A percentile compares a stretch with the other conserved stretches of the same genome.
Evolutionary conservation across 2,888 invertebrate species (phyloP).

Genomic region (Eledona agricola): DNA sequence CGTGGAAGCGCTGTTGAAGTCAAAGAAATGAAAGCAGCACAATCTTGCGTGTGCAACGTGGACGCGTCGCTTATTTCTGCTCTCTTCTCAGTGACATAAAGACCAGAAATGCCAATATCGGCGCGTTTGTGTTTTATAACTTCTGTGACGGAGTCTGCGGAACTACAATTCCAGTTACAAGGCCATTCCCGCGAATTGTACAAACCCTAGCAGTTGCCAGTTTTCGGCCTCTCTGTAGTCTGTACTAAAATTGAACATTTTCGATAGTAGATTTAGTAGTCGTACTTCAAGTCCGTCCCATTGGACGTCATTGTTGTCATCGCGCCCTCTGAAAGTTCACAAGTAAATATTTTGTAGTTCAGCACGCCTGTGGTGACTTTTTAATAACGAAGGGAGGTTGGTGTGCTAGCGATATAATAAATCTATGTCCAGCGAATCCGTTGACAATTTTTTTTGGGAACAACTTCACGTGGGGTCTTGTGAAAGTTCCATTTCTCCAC

Average conservation of each 20-base stretch:
- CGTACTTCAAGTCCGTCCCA: constrained; percentile 83
- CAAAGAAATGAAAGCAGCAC: constrained; percentile 79
- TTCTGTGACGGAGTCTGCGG: constrained; percentile 69
- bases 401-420: constrained; percentile 73
- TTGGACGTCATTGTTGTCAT: constrained; percentile 64
- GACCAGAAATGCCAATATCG: constrained; percentile 77
- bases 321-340: constrained; percentile 50
- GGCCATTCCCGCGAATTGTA: not conserved
- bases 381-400: constrained; percentile 79
- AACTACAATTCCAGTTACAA: constrained; percentile 61
- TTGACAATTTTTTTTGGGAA: constrained; percentile 74
- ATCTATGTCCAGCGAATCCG: constrained; percentile 80
- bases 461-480: constrained; percentile 69
- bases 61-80: constrained; percentile 68
- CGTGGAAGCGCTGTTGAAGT: constrained; percentile 82
- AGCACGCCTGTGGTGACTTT: constrained; percentile 60
- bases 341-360: constrained; percentile 1
- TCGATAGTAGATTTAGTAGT: constrained; percentile 69
- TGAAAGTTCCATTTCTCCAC: constrained; percentile 73
- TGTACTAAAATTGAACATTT: constrained; percentile 75
- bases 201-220: constrained; percentile 62
- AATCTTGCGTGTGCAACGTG: constrained; percentile 75
- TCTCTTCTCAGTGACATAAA: constrained; percentile 70
- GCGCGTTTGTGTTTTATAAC: constrained; percentile 67
- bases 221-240: constrained; percentile 72